Conservation (phyloP, 1,140 invertebrate genomes). For the Drosophila orena region DNA sequence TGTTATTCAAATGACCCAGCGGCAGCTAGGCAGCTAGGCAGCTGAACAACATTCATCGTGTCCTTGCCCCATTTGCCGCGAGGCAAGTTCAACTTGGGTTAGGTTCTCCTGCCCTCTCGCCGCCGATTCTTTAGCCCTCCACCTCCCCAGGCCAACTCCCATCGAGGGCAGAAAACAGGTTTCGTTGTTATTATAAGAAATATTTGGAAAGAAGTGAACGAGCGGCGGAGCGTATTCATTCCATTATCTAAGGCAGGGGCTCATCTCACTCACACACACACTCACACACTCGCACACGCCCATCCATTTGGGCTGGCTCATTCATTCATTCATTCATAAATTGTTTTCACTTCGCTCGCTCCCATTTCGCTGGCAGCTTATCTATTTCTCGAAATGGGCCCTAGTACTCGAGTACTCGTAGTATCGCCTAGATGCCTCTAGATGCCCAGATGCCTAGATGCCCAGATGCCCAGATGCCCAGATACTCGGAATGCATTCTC, state of each 20-base stretch:
- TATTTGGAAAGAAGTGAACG: conserved; percentile 30
- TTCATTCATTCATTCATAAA: conserved; percentile 66
- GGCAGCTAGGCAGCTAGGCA: conserved; percentile 25
- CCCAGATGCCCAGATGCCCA: conserved; percentile 37
- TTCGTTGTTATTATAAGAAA: conserved; percentile 57
- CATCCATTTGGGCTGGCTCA: conserved; percentile 27
- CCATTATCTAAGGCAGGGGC: conserved; percentile 60
- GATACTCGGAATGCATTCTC: conserved; percentile 40
- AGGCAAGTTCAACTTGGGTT: conserved; percentile 58
- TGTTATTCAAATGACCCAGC: conserved; percentile 72
- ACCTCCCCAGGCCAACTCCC: conserved; percentile 5
- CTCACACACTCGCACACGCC: conserved; percentile 27
- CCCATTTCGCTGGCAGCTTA: conserved; percentile 54
- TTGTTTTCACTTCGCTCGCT: conserved; percentile 59
- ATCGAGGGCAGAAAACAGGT: conserved; percentile 59
- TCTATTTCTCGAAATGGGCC: conserved; percentile 17
- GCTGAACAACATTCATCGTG: conserved; percentile 51
- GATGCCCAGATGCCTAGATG: conserved; percentile 53
- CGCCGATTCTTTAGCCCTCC: background rate
- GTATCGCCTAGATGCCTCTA: conserved; percentile 63
- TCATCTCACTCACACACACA: conserved; percentile 52
- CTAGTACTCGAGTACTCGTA: conserved; percentile 12
- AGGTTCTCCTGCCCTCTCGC: background rate
- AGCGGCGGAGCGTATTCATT: conserved; percentile 48
- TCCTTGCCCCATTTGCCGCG: conserved; percentile 79